phyloP scores from a whole-genome alignment of 2,888 invertebrate species.

The Himalopsyche anomala region DNA sequence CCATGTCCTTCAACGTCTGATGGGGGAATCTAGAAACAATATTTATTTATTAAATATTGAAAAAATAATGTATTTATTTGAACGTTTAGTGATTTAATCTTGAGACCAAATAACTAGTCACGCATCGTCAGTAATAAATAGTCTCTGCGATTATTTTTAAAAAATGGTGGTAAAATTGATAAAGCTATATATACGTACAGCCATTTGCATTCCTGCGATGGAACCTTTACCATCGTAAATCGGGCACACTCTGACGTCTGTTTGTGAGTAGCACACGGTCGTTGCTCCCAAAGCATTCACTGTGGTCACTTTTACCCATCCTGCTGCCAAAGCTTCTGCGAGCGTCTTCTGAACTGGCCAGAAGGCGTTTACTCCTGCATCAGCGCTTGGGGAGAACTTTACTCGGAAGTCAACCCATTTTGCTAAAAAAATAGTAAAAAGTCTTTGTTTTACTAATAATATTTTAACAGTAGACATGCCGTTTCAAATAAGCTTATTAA shows the following conservation, averaged over 20 bases:
- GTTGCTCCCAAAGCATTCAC: conserved; percentile 53
- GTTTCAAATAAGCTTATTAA: no score
- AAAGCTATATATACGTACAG: conserved; percentile 50
- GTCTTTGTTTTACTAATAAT: background rate
- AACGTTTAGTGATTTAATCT: no score
- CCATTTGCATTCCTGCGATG: conserved; percentile 63
- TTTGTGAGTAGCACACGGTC: conserved; percentile 55
- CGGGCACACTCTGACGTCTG: conserved; percentile 61
- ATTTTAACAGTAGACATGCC: no score
- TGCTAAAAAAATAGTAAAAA: conserved; percentile 48
- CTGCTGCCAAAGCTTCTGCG: conserved; percentile 66
- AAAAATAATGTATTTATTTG: no score
- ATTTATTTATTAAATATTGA: no score
- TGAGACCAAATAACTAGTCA: no score
- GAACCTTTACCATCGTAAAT: conserved; percentile 61
- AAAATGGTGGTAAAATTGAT: no score
- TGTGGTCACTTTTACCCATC: conserved; percentile 63
- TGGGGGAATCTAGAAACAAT: conserved; percentile 57
- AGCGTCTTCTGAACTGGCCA: conserved; percentile 58
- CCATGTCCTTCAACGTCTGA: conserved; percentile 60
- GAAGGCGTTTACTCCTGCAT: conserved; percentile 62
- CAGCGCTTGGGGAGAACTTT: conserved; percentile 57
- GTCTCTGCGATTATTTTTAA: no score
- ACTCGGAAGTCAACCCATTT: conserved; percentile 64
- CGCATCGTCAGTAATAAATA: no score